Evolutionary conservation across 2,113 vertebrate species (phyloP).

Genomic region (Origma solitaria): DNA sequence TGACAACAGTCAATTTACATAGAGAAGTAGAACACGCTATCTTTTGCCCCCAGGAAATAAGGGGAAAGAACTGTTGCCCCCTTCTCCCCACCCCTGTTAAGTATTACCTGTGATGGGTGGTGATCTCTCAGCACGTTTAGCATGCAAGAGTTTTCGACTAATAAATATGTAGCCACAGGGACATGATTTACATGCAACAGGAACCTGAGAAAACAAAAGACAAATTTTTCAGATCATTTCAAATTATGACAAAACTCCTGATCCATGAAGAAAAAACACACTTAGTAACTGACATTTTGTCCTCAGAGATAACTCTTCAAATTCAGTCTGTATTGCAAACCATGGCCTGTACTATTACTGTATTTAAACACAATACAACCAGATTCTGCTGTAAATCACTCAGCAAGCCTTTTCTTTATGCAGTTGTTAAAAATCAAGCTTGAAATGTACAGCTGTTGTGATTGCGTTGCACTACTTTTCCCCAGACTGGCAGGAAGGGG

Average conservation of each 20-base stretch:
- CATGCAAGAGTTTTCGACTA: constrained; percentile 93
- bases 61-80: background rate
- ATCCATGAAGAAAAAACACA: background rate
- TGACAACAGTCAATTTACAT: background rate
- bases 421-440: background rate
- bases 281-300: background rate
- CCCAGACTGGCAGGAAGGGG: background rate
- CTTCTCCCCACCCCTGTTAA: background rate
- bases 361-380: background rate
- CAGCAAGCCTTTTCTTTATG: background rate
- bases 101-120: constrained; percentile 80
- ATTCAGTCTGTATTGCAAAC: background rate
- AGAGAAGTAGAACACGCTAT: background rate
- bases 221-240: background rate
- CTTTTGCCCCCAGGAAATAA: background rate
- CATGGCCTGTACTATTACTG: background rate
- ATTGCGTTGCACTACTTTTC: background rate
- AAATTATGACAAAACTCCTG: background rate
- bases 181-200: constrained; percentile 96
- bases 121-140: constrained; percentile 85
- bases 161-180: constrained; percentile 97
- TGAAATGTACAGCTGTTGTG: background rate
- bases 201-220: constrained; percentile 77
- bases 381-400: background rate
- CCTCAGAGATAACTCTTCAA: background rate